Conservation (phyloP, 2,888 invertebrate species). For the Drosophila meridiana region DNA sequence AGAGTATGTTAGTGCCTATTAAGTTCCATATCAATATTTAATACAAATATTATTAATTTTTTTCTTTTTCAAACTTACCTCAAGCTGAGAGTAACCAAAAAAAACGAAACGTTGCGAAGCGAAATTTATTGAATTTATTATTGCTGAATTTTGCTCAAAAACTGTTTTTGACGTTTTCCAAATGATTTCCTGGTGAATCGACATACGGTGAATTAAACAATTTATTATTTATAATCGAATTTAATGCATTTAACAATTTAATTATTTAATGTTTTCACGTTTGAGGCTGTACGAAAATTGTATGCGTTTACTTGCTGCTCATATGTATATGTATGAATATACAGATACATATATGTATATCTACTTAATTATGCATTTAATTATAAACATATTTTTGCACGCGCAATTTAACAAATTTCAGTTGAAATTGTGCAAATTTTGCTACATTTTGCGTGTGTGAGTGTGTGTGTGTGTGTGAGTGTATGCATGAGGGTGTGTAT, state of each 20-base stretch:
- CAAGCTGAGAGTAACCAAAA: slow-evolving; percentile 14
- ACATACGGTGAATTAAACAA: slow-evolving; percentile 35
- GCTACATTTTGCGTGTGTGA: slow-evolving; percentile 16
- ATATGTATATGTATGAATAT: slow-evolving; percentile 9
- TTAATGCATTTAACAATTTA: slow-evolving; percentile 37
- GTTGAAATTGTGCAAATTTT: slow-evolving; percentile 33
- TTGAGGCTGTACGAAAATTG: slow-evolving; percentile 29
- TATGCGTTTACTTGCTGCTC: slow-evolving; percentile 34
- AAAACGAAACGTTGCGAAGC: not conserved
- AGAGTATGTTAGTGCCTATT: not conserved
- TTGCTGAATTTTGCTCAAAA: not conserved
- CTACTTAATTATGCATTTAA: slow-evolving; percentile 45
- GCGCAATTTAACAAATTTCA: slow-evolving; percentile 57
- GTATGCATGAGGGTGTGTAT: not conserved
- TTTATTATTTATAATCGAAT: slow-evolving; percentile 42
- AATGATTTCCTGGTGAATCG: slow-evolving; percentile 44
- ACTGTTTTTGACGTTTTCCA: slow-evolving; percentile 34
- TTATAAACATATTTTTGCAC: slow-evolving; percentile 47
- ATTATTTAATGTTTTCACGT: slow-evolving; percentile 41
- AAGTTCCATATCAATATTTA: not conserved
- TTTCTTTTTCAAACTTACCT: slow-evolving; percentile 14
- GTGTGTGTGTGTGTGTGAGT: slow-evolving; percentile 3
- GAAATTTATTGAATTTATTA: slow-evolving; percentile 8
- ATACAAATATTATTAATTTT: not conserved
- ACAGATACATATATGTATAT: not conserved